These are phyloP conservation scores for Mylabris sibirica DNA, from an alignment of 2,888 invertebrate species.

Conservation along the genomic window DNA sequence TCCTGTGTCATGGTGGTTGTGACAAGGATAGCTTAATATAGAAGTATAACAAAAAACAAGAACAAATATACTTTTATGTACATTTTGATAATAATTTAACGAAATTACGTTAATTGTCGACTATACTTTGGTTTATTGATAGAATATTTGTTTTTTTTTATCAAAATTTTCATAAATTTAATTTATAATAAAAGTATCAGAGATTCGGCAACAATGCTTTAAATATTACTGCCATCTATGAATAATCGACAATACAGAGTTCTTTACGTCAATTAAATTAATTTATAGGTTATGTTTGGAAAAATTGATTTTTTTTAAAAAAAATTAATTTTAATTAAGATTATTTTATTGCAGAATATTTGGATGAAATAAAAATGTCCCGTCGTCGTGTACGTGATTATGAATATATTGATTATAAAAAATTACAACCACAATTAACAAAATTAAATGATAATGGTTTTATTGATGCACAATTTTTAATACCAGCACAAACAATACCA, in stretches of 20 bases:
- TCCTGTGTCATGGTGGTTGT: not conserved
- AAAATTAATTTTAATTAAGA: not conserved
- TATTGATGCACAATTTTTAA: slow-evolving; percentile 74
- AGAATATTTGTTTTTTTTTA: too few relatives aligned
- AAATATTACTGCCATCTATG: slow-evolving; percentile 26
- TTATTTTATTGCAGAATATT: slow-evolving; percentile 57
- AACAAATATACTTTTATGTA: not conserved
- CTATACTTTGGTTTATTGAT: too few relatives aligned
- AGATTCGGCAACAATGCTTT: too few relatives aligned
- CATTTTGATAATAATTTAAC: not conserved
- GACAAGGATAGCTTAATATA: slow-evolving; percentile 11
- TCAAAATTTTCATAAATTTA: too few relatives aligned
- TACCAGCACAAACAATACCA: slow-evolving; percentile 76
- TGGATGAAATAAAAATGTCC: slow-evolving; percentile 67
- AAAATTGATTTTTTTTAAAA: not conserved
- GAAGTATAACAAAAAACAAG: not conserved
- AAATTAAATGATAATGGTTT: slow-evolving; percentile 68
- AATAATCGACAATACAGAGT: slow-evolving; percentile 39
- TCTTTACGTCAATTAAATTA: slow-evolving; percentile 53
- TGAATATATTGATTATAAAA: slow-evolving; percentile 70
- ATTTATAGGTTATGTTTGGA: slow-evolving; percentile 49
- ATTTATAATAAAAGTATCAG: too few relatives aligned
- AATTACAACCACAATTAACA: slow-evolving; percentile 59
- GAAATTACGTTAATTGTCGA: too few relatives aligned
- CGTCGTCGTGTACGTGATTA: slow-evolving; percentile 67